Evolutionary conservation across 2,113 vertebrate species (phyloP), one percentile per base, ranked within the genome.

Genomic region (Pungitius pungitius): DNA sequence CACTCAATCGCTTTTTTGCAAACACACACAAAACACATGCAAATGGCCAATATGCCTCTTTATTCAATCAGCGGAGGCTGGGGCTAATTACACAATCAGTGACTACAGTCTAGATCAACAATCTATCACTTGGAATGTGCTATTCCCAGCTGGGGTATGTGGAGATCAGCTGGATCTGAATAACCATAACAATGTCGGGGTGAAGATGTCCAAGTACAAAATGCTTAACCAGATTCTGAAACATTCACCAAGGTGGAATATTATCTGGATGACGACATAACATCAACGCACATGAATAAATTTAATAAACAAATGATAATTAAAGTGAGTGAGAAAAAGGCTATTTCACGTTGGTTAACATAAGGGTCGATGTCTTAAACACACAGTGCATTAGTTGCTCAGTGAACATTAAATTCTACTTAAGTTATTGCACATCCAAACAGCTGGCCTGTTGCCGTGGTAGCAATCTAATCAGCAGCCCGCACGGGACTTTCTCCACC

Each of bases 1-100:
- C 24, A n/a, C 43, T 68, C 47, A 73, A 15, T 80, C 17, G 51
- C 30, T 54, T 60, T 55, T n/a, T 63, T 70, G 58, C 33, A 42
- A 62, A 73, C 43, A 63, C 47, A 60, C 30, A 51, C n/a, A 55
- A 45, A 61, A 63, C 13, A 56, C 51, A 73, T 40, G 71, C 24
- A 63, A 26, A 64, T 27, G 63, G 42, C n/a, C 6, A 1, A 60
- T 20, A 26, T 24, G 24, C 40, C 45, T 55, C 5, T 35, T 57
- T 9, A 43, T 57, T 52, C 12, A 40, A 17, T 55, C 37, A 43
- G 33, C 15, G 27, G 47, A 59, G 40, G 43, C 39, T 69, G 43
- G 13, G 27, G 26, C 13, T 63, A 69, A 80, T 73, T 68, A 54
- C 43, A 64, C 15, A 49, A 65, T 47, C 39, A 63, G 27, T 49